phyloP scores from a whole-genome alignment of 2,797 vertebrate genomes.

The Characodon lateralis region DNA sequence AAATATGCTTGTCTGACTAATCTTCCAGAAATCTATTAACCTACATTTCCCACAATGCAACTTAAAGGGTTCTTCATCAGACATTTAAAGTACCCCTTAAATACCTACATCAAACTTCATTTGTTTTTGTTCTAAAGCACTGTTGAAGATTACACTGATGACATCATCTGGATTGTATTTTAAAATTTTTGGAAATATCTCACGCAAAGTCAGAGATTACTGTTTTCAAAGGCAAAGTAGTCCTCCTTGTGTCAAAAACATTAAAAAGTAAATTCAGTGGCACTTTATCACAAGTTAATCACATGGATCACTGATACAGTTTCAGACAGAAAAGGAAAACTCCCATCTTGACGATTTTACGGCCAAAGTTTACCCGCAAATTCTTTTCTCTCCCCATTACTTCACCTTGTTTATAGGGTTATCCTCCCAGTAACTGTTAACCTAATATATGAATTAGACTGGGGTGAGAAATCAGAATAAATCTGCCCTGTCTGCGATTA shows the following conservation, averaged over 20 bases:
- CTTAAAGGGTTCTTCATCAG: not conserved
- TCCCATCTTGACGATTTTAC: slow-evolving; percentile 52
- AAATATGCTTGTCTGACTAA: not conserved
- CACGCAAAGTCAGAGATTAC: slow-evolving; percentile 2
- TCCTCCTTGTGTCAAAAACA: slow-evolving; percentile 3
- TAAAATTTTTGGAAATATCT: not conserved
- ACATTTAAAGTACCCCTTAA: not conserved
- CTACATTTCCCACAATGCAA: slow-evolving; percentile 31
- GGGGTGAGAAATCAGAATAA: slow-evolving; percentile 75
- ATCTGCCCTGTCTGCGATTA: slow-evolving; percentile 86
- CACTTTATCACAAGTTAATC: slow-evolving; percentile 20
- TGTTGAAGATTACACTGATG: slow-evolving; percentile 2
- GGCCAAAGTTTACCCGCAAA: slow-evolving; percentile 51
- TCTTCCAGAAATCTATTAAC: not conserved
- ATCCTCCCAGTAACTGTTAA: slow-evolving; percentile 83
- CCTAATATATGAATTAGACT: slow-evolving; percentile 83
- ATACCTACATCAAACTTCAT: not conserved
- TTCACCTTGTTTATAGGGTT: slow-evolving; percentile 83
- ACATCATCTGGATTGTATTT: not conserved
- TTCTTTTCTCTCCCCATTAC: slow-evolving; percentile 64
- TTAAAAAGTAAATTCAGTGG: slow-evolving; percentile 29
- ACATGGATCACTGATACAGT: slow-evolving; percentile 53
- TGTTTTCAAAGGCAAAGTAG: slow-evolving; percentile 10
- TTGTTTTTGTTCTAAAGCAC: not conserved
- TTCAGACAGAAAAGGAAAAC: slow-evolving; percentile 40